These are phyloP conservation scores for Dione juno DNA, from an alignment of 2,888 invertebrate species.

Conservation along the genomic window DNA sequence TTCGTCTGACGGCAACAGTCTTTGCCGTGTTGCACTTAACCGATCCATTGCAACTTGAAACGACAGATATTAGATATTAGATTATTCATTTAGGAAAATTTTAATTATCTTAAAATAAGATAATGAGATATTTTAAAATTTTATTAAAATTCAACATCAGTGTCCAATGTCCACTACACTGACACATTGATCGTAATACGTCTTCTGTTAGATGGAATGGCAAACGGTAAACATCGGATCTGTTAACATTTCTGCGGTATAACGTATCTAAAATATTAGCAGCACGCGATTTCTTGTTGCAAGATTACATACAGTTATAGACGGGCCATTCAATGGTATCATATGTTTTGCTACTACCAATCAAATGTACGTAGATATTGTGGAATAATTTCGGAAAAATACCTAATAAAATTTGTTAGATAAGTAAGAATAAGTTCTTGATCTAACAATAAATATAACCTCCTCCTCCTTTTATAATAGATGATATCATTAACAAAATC, in stretches of 20 bases:
- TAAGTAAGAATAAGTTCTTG: neutral
- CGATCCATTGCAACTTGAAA: constrained; percentile 31
- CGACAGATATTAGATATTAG: neutral
- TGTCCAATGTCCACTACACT: no score
- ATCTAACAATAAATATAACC: no score
- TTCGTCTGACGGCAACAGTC: constrained; percentile 57
- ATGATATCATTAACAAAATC: neutral
- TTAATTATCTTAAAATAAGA: no score
- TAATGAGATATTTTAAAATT: no score
- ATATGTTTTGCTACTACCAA: constrained; percentile 10
- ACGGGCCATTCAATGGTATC: constrained; percentile 27
- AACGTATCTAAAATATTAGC: constrained; percentile 35
- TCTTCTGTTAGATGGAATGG: constrained; percentile 28
- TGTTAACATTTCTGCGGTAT: constrained; percentile 34
- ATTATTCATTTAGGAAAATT: no score
- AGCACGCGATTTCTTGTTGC: constrained; percentile 30
- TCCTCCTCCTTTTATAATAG: neutral
- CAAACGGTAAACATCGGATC: constrained; percentile 33
- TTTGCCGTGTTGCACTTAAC: constrained; percentile 41
- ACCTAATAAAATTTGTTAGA: neutral
- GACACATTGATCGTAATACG: neutral
- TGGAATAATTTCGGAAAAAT: neutral
- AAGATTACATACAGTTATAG: constrained; percentile 44
- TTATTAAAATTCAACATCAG: no score
- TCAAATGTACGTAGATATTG: neutral